Evolutionary conservation across 2,797 vertebrate genomes (phyloP).

Genomic region (Pempheris klunzingeri): DNA sequence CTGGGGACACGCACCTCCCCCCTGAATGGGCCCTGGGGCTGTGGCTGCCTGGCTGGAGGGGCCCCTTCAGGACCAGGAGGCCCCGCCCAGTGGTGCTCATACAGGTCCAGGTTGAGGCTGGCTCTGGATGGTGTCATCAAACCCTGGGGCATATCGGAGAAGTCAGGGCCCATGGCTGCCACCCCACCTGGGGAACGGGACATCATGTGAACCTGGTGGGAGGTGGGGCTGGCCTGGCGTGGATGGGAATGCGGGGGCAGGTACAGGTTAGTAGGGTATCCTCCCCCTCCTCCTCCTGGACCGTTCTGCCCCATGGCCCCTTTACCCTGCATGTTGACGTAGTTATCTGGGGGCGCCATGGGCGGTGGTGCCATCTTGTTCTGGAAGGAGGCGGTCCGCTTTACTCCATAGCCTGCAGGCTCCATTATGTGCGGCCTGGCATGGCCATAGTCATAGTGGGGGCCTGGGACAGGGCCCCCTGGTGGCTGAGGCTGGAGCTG

Average conservation of each 20-base stretch:
- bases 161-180: constrained; percentile 87
- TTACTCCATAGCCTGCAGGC: constrained; percentile 89
- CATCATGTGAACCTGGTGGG: constrained; percentile 93
- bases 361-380: constrained; percentile 88
- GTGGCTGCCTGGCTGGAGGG: constrained; percentile 85
- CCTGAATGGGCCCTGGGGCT: constrained; percentile 90
- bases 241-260: constrained; percentile 90
- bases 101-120: constrained; percentile 94
- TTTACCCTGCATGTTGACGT: constrained; percentile 90
- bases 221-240: constrained; percentile 91
- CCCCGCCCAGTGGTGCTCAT: constrained; percentile 91
- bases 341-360: constrained; percentile 87
- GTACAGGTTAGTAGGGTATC: constrained; percentile 88
- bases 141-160: constrained; percentile 90
- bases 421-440: constrained; percentile 90
- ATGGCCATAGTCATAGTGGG: constrained; percentile 87
- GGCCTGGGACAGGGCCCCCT: constrained; percentile 85
- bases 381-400: constrained; percentile 96
- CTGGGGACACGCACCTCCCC: constrained; percentile 91
- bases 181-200: constrained; percentile 85
- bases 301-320: constrained; percentile 87
- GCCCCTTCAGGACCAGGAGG: constrained; percentile 85
- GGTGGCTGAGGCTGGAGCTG: constrained; percentile 87
- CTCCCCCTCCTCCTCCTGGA: constrained; percentile 81
- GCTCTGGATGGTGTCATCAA: constrained; percentile 91